Percentiles rank a stretch among this genome's conserved stretches.
Evolutionary conservation across 2,888 invertebrate species (phyloP).

Genomic region (Pasiphila rectangulata): DNA sequence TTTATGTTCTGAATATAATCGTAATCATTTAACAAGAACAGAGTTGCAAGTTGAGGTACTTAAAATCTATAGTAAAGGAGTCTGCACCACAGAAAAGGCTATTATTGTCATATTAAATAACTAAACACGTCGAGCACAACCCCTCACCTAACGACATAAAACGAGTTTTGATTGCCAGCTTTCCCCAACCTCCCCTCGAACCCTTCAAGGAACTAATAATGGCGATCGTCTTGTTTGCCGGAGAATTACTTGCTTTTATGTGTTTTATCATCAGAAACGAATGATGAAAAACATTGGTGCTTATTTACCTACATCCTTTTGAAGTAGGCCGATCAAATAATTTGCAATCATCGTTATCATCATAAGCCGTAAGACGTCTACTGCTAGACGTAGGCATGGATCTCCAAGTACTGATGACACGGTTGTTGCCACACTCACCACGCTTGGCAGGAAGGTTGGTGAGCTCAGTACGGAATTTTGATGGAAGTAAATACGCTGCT

Average conservation of each 20-base stretch:
- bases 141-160: constrained; percentile 38
- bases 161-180: constrained; percentile 51
- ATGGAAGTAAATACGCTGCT: too few species aligned
- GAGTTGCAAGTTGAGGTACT: too few species aligned
- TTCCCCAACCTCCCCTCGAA: constrained; percentile 35
- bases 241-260: constrained; percentile 16
- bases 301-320: too few species aligned
- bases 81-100: background rate
- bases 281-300: background rate
- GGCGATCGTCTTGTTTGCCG: constrained; percentile 44
- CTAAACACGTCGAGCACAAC: constrained; percentile 18
- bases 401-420: too few species aligned
- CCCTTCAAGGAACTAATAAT: constrained; percentile 37
- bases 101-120: constrained; percentile 10
- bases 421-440: too few species aligned
- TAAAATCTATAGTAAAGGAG: background rate
- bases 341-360: background rate
- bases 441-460: too few species aligned
- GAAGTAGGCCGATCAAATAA: background rate
- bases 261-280: constrained; percentile 14
- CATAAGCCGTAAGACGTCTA: too few species aligned
- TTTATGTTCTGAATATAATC: too few species aligned
- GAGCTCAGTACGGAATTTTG: too few species aligned
- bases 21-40: too few species aligned
- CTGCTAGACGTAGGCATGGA: too few species aligned